phyloP scores from a whole-genome alignment of 2,113 vertebrate genomes.

The Chionomys nivalis region DNA sequence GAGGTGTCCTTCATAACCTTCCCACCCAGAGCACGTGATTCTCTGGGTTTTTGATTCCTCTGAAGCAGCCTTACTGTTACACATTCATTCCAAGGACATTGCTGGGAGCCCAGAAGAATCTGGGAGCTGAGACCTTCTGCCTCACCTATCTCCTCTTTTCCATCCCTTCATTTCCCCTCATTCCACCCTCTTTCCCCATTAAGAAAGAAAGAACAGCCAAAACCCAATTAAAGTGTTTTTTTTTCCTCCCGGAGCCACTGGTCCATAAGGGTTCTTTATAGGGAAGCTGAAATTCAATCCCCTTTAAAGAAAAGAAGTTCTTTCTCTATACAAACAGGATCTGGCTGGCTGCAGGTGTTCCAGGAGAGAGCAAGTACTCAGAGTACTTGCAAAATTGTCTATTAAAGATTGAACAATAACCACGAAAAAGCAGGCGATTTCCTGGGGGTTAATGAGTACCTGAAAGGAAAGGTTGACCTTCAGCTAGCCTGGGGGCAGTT shows the following conservation, averaged over 20 bases:
- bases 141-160: neutral
- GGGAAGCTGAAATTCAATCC: slow-evolving; percentile 41
- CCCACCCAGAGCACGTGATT: neutral
- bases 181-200: neutral
- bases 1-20: neutral
- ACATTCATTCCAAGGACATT: neutral
- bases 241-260: slow-evolving; percentile 11
- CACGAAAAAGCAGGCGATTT: slow-evolving; percentile 48
- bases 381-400: slow-evolving; percentile 67
- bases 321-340: slow-evolving; percentile 56
- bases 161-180: neutral
- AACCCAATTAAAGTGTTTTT: slow-evolving; percentile 23
- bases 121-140: neutral
- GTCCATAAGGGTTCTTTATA: slow-evolving; percentile 49
- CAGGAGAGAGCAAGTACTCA: slow-evolving; percentile 53
- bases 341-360: slow-evolving; percentile 60
- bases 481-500: slow-evolving; percentile 42
- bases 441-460: slow-evolving; percentile 71
- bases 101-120: neutral
- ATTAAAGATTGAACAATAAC: slow-evolving; percentile 68
- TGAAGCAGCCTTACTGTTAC: neutral
- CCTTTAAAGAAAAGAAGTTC: slow-evolving; percentile 38
- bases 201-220: slow-evolving; percentile 42
- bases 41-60: neutral
- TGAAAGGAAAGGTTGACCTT: slow-evolving; percentile 55